Evolutionary conservation across 2,113 vertebrate genomes (phyloP), one percentile per base, ranked within the genome.

Genomic region (Pomatostomus ruficeps): DNA sequence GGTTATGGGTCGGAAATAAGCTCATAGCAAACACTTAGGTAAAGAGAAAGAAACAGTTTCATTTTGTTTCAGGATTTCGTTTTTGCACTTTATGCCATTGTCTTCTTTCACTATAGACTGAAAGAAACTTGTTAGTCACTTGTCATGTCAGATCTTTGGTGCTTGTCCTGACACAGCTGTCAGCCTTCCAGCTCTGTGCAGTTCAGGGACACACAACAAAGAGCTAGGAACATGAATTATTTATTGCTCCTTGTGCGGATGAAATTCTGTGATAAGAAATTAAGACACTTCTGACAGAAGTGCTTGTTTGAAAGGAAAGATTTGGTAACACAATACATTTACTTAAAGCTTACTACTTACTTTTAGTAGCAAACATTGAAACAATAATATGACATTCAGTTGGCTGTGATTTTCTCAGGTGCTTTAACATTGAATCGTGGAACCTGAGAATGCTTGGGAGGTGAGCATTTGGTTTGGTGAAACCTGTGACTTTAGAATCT

Each of bases 41-140:
- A 96, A 94, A 97, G 96, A 98, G 97, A 98, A 98, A 97, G 97
- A 97, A 97, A 97, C 96, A 79, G 97, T 97, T 97, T 97, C 96
- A 92, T 97, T 98, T 97, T 97, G 96, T 97, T 97, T 97, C 94
- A 82, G 89, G 95, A 90, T 97, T 98, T 96, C 92, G 89, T 93
- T 96, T 96, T 97, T 92, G 92, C 96, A 97, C 98, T 98, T 97
- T 96, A 97, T 96, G 95, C 92, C 95, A 97, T 98, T 98, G 98
- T 98, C 97, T 98, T 97, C 97, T 91, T 96, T 97, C 93, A 95
- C 96, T 90, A 85, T 94, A 93, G 96, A 97, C 98, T 97, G 96
- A 98, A 98, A 98, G 98, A 98, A 98, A 98, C 98, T 98, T 98
- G 98, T 98, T 98, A 98, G 98, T 97, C 96, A 96, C 98, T 98